Percentiles rank a stretch among this genome's conserved stretches.
Evolutionary conservation across 2,888 invertebrate species (phyloP).

Genomic region (Periphyllus acericola): DNA sequence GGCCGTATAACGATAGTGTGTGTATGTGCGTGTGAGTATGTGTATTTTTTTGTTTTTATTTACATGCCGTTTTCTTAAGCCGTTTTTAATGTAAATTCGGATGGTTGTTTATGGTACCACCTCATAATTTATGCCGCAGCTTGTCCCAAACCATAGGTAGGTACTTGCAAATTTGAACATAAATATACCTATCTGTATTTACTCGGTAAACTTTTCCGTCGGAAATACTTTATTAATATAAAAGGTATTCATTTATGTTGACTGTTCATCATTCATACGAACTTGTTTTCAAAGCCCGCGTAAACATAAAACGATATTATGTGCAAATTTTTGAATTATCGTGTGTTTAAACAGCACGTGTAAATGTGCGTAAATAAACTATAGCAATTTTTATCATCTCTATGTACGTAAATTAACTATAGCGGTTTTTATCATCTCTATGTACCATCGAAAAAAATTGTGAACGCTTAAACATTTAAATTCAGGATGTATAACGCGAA

Average conservation of each 20-base stretch:
- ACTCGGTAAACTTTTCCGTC: neutral
- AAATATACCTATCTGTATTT: neutral
- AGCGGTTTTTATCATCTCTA: too few relatives aligned
- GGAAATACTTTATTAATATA: neutral
- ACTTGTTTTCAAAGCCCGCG: neutral
- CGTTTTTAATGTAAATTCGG: neutral
- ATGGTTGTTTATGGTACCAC: neutral
- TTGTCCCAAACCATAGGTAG: neutral
- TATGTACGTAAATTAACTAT: too few relatives aligned
- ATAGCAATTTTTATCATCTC: too few relatives aligned
- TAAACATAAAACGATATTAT: neutral
- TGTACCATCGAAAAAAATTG: too few relatives aligned
- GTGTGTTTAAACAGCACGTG: too few relatives aligned
- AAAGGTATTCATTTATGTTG: neutral
- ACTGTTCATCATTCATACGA: neutral
- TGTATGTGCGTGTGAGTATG: too few relatives aligned
- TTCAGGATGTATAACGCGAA: too few relatives aligned
- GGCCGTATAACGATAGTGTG: neutral
- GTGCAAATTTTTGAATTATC: neutral
- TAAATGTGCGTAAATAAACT: too few relatives aligned
- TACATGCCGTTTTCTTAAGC: neutral
- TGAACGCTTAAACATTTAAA: too few relatives aligned
- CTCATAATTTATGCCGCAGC: neutral
- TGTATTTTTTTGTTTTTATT: neutral
- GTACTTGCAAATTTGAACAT: neutral